A percentile compares a stretch with the other conserved stretches of the same genome.
These are phyloP conservation scores for Amphiduros pacificus DNA, from an alignment of 2,888 invertebrate species.

Conservation along the genomic window DNA sequence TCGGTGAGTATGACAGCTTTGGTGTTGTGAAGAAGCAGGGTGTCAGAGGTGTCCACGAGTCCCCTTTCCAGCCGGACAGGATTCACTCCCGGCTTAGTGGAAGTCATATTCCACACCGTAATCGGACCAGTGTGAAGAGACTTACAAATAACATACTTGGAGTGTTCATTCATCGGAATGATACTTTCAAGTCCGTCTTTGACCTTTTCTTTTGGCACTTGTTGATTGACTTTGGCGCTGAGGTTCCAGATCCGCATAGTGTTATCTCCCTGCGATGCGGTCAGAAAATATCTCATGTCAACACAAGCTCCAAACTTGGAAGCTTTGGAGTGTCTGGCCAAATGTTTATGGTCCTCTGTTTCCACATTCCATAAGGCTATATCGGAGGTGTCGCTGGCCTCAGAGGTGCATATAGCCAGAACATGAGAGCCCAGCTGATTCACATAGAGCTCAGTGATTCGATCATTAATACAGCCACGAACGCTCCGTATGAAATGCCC, in stretches of 20 bases:
- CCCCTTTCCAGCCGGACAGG: slow-evolving; percentile 50
- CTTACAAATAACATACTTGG: slow-evolving; percentile 48
- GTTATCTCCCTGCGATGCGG: slow-evolving; percentile 45
- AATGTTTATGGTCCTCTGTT: slow-evolving; percentile 57
- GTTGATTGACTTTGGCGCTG: slow-evolving; percentile 43
- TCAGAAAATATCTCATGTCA: slow-evolving; percentile 50
- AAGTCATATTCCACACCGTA: slow-evolving; percentile 53
- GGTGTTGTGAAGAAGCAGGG: slow-evolving; percentile 48
- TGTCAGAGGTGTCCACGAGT: slow-evolving; percentile 45
- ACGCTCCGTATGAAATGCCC: slow-evolving; percentile 47
- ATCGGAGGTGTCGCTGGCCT: slow-evolving; percentile 44
- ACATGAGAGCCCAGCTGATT: slow-evolving; percentile 52
- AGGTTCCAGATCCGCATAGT: slow-evolving; percentile 53
- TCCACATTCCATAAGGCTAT: slow-evolving; percentile 57
- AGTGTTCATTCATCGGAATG: slow-evolving; percentile 45
- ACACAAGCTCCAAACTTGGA: slow-evolving; percentile 45
- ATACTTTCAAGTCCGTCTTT: slow-evolving; percentile 45
- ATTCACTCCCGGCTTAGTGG: slow-evolving; percentile 42
- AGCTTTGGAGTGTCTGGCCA: slow-evolving; percentile 48
- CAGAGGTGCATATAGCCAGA: slow-evolving; percentile 44
- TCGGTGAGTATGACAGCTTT: slow-evolving; percentile 50
- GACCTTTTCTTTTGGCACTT: slow-evolving; percentile 45
- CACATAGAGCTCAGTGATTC: slow-evolving; percentile 40
- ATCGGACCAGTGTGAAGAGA: slow-evolving; percentile 51
- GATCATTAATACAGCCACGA: slow-evolving; percentile 50